Evolutionary conservation across 2,113 vertebrate genomes (phyloP).

Genomic region (Peromyscus leucopus): DNA sequence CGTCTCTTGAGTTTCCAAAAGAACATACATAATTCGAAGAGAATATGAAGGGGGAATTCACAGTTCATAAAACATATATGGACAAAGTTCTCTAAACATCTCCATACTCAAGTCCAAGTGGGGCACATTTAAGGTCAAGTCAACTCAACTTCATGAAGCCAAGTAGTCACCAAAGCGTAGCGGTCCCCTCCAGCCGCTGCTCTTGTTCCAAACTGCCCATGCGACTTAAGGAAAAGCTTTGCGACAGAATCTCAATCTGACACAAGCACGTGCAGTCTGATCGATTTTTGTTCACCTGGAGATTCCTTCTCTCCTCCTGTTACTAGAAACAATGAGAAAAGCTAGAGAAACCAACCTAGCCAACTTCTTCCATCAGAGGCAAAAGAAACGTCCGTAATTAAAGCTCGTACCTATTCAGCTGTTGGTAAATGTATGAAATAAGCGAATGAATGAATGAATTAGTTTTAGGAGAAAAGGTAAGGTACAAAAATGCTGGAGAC

Average conservation of each 20-base stretch:
- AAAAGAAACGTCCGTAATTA: constrained; percentile 24
- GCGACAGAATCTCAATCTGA: background rate
- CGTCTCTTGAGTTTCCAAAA: constrained; percentile 42
- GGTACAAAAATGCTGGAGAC: constrained; percentile 6
- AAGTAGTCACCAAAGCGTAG: background rate
- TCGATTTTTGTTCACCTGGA: constrained; percentile 9
- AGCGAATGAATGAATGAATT: background rate
- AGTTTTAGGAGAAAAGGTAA: constrained; percentile 18
- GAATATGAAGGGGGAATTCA: constrained; percentile 57
- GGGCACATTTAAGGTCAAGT: constrained; percentile 35
- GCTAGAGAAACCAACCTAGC: background rate
- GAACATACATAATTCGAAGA: constrained; percentile 36
- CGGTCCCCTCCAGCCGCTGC: background rate
- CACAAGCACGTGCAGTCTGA: constrained; percentile 11
- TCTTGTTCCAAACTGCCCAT: constrained; percentile 41
- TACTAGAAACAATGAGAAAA: background rate
- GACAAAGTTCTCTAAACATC: constrained; percentile 23
- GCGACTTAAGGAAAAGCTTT: constrained; percentile 39
- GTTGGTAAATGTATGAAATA: constrained; percentile 10
- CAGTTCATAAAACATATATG: constrained; percentile 21
- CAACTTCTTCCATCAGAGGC: constrained; percentile 5
- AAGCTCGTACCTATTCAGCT: background rate
- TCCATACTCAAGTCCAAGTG: constrained; percentile 43
- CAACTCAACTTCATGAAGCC: background rate
- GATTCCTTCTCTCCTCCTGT: background rate